Percentiles rank a stretch among this genome's conserved stretches.
phyloP scores from a whole-genome alignment of 2,797 vertebrate genomes.

The Aplochiton taeniatus region DNA sequence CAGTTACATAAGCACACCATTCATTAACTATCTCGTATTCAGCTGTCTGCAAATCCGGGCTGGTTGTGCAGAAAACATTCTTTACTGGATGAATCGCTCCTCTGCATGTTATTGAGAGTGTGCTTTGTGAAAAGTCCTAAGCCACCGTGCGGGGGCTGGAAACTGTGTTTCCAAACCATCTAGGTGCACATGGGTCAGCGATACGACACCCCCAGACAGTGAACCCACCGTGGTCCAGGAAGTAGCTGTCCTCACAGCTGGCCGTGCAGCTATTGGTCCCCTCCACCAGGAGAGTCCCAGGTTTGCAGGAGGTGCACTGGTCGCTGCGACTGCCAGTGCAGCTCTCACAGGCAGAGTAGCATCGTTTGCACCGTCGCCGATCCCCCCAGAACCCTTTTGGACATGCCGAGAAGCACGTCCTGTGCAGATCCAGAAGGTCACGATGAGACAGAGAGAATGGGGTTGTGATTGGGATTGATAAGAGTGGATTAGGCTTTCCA shows the following conservation, averaged over 20 bases:
- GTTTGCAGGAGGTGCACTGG: constrained; percentile 90
- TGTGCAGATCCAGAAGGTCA: constrained; percentile 16
- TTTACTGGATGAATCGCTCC: too few species aligned
- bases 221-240: constrained; percentile 76
- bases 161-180: too few species aligned
- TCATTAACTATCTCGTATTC: constrained; percentile 35
- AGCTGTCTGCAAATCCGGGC: constrained; percentile 16
- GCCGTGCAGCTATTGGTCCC: constrained; percentile 82
- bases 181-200: too few species aligned
- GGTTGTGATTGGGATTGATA: too few species aligned
- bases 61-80: too few species aligned
- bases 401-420: constrained; percentile 70
- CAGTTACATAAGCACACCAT: constrained; percentile 41
- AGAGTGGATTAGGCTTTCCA: too few species aligned
- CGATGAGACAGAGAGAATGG: too few species aligned
- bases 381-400: constrained; percentile 74
- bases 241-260: constrained; percentile 84
- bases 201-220: neutral
- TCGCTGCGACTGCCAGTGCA: constrained; percentile 90
- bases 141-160: too few species aligned
- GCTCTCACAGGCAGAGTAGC: constrained; percentile 84
- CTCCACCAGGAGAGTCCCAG: constrained; percentile 86
- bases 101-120: too few species aligned
- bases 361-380: constrained; percentile 85
- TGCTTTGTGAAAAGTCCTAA: too few species aligned